These are phyloP conservation scores for Amblyjoppa fuscipennis DNA, from an alignment of 2,888 invertebrate genomes.

Conservation along the genomic window DNA sequence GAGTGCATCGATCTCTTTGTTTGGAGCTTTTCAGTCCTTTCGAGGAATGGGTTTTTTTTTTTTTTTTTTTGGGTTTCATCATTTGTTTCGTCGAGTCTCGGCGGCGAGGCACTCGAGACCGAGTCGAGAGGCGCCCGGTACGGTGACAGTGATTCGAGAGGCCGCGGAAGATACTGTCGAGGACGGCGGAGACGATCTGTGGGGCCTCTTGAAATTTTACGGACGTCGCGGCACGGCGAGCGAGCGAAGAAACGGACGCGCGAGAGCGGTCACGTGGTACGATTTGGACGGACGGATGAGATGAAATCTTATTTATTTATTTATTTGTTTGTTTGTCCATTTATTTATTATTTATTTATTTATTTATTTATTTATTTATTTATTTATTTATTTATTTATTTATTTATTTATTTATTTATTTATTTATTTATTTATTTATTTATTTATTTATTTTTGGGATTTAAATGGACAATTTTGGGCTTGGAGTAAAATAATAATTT, in stretches of 20 bases:
- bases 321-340: neutral
- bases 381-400: too few species aligned
- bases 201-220: constrained; percentile 56
- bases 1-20: constrained; percentile 43
- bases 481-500: too few species aligned
- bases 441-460: too few species aligned
- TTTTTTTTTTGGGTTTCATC: constrained; percentile 22
- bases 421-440: too few species aligned
- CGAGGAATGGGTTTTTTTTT: neutral
- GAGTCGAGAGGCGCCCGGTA: constrained; percentile 11
- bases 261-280: neutral
- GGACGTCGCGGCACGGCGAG: constrained; percentile 34
- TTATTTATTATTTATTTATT: neutral
- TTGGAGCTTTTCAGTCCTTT: constrained; percentile 48
- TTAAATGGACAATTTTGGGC: too few species aligned
- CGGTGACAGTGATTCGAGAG: constrained; percentile 9
- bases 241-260: constrained; percentile 44
- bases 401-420: too few species aligned
- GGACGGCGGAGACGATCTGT: constrained; percentile 33
- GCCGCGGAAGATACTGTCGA: neutral
- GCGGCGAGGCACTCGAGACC: constrained; percentile 20
- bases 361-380: neutral
- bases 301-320: neutral
- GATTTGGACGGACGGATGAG: too few species aligned
- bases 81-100: constrained; percentile 10